These are phyloP conservation scores for Drosophila erecta DNA, from an alignment of 1,140 invertebrate species.

Conservation along the genomic window DNA sequence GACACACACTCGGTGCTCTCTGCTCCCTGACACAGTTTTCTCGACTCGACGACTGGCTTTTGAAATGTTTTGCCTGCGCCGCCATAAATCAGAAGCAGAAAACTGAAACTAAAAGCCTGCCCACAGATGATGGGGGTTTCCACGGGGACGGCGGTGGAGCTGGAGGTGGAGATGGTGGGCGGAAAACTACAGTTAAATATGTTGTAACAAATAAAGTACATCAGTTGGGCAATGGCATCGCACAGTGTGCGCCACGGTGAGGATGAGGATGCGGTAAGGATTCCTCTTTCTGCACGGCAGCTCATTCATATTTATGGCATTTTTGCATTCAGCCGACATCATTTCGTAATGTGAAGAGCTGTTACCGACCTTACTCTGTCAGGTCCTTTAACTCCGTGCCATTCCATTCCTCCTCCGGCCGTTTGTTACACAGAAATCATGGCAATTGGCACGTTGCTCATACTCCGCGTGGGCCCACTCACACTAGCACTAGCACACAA, in stretches of 20 bases:
- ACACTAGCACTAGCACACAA: not conserved
- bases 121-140: constrained; percentile 18
- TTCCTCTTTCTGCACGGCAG: constrained; percentile 60
- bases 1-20: not conserved
- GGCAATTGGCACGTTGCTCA: constrained; percentile 82
- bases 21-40: constrained; percentile 47
- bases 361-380: constrained; percentile 46
- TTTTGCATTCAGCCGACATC: constrained; percentile 80
- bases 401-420: not conserved
- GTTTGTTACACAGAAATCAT: constrained; percentile 47
- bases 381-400: not conserved
- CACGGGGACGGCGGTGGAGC: not conserved
- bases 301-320: constrained; percentile 83
- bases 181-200: constrained; percentile 79
- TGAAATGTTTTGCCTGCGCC: constrained; percentile 76
- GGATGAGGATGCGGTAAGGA: constrained; percentile 24
- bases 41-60: constrained; percentile 62
- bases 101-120: constrained; percentile 73
- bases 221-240: constrained; percentile 45
- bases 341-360: constrained; percentile 80
- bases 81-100: constrained; percentile 74
- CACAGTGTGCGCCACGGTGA: not conserved
- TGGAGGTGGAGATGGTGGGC: constrained; percentile 9
- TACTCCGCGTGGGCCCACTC: constrained; percentile 54
- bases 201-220: constrained; percentile 83